Evolutionary conservation across 2,113 vertebrate genomes (phyloP).

Genomic region (Scytalopus superciliaris): DNA sequence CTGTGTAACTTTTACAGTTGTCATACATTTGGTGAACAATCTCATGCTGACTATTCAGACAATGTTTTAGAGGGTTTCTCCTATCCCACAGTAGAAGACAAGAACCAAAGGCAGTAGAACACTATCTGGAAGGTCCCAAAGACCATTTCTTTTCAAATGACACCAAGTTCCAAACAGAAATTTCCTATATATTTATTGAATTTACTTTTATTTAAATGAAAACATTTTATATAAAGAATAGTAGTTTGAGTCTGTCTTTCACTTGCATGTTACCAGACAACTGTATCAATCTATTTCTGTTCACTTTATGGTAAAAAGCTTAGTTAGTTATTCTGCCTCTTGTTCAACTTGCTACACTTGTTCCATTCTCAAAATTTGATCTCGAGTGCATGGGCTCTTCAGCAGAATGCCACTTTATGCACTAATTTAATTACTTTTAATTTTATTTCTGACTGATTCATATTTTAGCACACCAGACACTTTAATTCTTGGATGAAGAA

Average conservation of each 20-base stretch:
- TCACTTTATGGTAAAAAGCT: not conserved
- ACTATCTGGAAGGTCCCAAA: not conserved
- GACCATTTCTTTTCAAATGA: not conserved
- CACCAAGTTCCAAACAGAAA: not conserved
- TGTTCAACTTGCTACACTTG: not conserved
- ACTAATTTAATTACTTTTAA: not conserved
- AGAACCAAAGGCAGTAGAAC: not conserved
- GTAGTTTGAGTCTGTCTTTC: not conserved
- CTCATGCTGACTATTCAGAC: not conserved
- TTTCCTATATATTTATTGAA: not conserved
- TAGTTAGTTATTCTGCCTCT: not conserved
- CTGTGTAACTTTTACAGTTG: not conserved
- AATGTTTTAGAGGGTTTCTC: not conserved
- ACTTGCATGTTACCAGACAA: not conserved
- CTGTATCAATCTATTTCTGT: not conserved
- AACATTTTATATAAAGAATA: not conserved
- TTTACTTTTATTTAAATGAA: not conserved
- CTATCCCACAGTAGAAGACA: not conserved
- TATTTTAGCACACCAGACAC: not conserved
- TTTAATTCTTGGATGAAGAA: not conserved
- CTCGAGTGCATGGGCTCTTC: not conserved
- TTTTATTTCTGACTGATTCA: not conserved
- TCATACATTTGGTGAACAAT: not conserved
- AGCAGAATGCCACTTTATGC: not conserved
- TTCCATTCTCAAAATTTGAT: not conserved